Conservation (phyloP, 2,113 vertebrate genomes). For the Mesocricetus auratus region DNA sequence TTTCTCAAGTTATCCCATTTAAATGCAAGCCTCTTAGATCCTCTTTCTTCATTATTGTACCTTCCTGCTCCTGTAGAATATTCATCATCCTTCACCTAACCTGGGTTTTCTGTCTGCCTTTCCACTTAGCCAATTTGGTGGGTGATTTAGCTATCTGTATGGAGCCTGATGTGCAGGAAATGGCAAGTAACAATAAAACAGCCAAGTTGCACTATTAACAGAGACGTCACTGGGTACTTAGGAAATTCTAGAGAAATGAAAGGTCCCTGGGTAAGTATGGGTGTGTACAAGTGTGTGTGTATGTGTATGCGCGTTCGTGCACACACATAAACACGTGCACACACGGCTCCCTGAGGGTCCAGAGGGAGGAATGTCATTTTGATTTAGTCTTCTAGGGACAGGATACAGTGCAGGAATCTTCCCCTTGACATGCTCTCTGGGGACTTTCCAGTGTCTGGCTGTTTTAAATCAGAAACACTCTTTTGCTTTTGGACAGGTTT, state of each 20-base stretch:
- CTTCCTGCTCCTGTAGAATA: constrained; percentile 60
- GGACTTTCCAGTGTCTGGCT: constrained; percentile 51
- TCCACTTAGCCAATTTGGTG: constrained; percentile 69
- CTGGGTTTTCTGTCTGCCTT: constrained; percentile 70
- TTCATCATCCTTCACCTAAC: constrained; percentile 54
- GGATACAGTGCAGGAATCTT: constrained; percentile 24
- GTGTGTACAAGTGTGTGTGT: neutral
- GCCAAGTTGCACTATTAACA: constrained; percentile 4
- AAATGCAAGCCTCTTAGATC: constrained; percentile 33
- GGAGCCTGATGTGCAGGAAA: constrained; percentile 17
- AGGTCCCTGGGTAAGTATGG: neutral
- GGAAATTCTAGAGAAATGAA: constrained; percentile 23
- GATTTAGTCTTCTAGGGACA: constrained; percentile 45
- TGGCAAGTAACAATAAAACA: constrained; percentile 55
- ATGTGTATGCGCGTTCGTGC: neutral
- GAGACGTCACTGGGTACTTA: neutral
- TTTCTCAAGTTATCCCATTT: constrained; percentile 41
- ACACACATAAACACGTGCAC: accelerated
- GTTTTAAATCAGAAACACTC: constrained; percentile 65
- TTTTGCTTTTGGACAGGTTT: constrained; percentile 71
- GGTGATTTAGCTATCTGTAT: constrained; percentile 56
- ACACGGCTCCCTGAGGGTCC: accelerated
- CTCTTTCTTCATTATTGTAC: constrained; percentile 60
- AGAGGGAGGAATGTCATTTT: constrained; percentile 30
- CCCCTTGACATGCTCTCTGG: constrained; percentile 35